Conservation (phyloP, 2,888 invertebrate genomes). For the Alviniconcha strummeri region DNA sequence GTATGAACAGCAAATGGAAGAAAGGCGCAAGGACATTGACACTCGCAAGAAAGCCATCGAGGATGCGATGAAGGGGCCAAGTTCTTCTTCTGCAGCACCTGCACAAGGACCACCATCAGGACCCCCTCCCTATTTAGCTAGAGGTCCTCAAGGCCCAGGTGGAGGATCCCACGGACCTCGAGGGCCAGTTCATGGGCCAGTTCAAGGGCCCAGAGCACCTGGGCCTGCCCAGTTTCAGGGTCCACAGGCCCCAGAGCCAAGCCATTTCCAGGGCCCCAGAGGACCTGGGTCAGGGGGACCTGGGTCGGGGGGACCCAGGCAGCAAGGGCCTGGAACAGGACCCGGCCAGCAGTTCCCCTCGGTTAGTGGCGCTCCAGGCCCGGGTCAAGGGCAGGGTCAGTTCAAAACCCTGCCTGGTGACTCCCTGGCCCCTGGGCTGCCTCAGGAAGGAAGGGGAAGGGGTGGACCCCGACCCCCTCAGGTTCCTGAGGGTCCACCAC, state of each 20-base stretch:
- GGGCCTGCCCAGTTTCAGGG: neutral
- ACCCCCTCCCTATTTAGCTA: neutral
- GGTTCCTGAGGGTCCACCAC: neutral
- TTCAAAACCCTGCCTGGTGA: neutral
- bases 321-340: slow-evolving; percentile 1
- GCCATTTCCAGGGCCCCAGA: neutral
- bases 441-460: neutral
- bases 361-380: neutral
- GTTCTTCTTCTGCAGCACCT: neutral
- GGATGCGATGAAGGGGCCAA: slow-evolving; percentile 4
- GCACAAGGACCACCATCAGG: neutral
- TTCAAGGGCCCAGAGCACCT: neutral
- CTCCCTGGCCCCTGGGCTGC: neutral
- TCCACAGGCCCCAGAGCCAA: neutral
- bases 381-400: slow-evolving; percentile 1
- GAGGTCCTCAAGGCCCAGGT: too few relatives aligned
- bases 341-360: neutral
- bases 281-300: neutral
- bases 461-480: too few relatives aligned
- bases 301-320: slow-evolving; percentile 26
- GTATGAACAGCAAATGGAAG: slow-evolving; percentile 75
- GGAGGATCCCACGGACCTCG: too few relatives aligned
- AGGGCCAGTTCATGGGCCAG: neutral
- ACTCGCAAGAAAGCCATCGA: slow-evolving; percentile 53
- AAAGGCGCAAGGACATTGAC: slow-evolving; percentile 58